Base-by-base conservation (phyloP, 2,888 invertebrate species). In the Caenorhabditis uteleia region DNA sequence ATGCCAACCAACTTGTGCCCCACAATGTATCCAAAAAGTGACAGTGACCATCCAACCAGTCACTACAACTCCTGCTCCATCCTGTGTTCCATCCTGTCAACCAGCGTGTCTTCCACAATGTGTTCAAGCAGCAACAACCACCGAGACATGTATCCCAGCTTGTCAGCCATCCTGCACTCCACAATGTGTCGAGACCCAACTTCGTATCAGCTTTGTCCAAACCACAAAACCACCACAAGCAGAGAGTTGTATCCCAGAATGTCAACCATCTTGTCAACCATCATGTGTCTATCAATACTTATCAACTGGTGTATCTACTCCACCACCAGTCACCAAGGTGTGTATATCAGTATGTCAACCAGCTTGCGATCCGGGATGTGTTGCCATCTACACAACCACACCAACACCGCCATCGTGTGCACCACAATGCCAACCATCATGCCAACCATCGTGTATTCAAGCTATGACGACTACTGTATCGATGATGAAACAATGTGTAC, bases 321-420 rank as follows among this genome's bases (percentile, higher is more conserved):
- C 43, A 20, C 58, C 58, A 16, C 53, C 54, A 33, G 29, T 61
- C 34, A 53, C 50, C 21, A 62, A 56, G 16, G 39, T 53, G 6
- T 64, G 62, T 44, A 57, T 57, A n/a, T 45, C 47, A 6, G 39
- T 50, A 4, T 64, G 62, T 34, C 50, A 56, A 36, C 70, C 70
- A n/a, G 48, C 66, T 10, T 70, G 70, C 46, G 58, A 61, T 42
- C 62, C 66, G 20, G 55, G 46, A 29, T 70, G 70, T 25, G 26
- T 67, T 42, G 50, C 61, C 23, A 38, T 53, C 14, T 53, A 57
- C 46, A 49, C 54, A 8, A 54, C 61, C n/a, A 60, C 60, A 29
- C 27, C 50, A 23, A 39, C 57, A 29, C 56, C 64, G 16, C 49
- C 43, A 12, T 36, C 55, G 12, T 62, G 59, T 36, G 44, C 50